Evolutionary conservation across 1,140 invertebrate genomes (phyloP).

Genomic region (Himalopsyche phryganea): DNA sequence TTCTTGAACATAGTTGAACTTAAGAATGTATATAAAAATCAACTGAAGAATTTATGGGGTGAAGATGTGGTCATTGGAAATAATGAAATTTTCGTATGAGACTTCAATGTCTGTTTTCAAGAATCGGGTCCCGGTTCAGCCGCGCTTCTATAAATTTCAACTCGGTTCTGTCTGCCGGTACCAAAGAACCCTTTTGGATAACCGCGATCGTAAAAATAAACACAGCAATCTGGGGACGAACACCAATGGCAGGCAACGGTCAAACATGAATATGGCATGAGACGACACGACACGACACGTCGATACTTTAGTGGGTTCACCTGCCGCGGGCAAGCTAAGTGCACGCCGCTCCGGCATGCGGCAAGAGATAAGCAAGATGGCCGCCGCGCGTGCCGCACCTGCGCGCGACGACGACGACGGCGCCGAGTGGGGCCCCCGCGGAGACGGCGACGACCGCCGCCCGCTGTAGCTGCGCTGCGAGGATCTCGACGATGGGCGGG

Average conservation of each 20-base stretch:
- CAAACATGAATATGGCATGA: neutral
- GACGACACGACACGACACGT: constrained; percentile 38
- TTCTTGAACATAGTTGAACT: too few species aligned
- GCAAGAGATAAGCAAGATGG: constrained; percentile 87
- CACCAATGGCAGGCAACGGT: constrained; percentile 51
- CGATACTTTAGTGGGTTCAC: constrained; percentile 51
- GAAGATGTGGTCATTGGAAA: too few species aligned
- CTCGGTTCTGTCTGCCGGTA: too few species aligned
- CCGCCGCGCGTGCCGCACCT: constrained; percentile 83
- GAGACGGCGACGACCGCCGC: constrained; percentile 57
- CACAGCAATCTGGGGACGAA: constrained; percentile 36
- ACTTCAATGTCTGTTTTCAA: too few species aligned
- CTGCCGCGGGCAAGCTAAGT: constrained; percentile 53
- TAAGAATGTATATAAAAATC: too few species aligned
- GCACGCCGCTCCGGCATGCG: constrained; percentile 61
- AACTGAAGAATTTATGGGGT: too few species aligned
- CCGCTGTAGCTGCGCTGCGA: constrained; percentile 64
- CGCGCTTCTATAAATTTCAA: too few species aligned
- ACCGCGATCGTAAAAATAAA: too few species aligned
- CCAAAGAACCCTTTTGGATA: too few species aligned
- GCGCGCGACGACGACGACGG: constrained; percentile 70
- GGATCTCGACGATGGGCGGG: constrained; percentile 63
- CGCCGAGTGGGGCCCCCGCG: constrained; percentile 55
- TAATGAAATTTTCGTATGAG: too few species aligned
- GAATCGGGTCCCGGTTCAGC: too few species aligned